Base-by-base conservation (phyloP, 2,797 vertebrate species). In the Anguilla marmorata region DNA sequence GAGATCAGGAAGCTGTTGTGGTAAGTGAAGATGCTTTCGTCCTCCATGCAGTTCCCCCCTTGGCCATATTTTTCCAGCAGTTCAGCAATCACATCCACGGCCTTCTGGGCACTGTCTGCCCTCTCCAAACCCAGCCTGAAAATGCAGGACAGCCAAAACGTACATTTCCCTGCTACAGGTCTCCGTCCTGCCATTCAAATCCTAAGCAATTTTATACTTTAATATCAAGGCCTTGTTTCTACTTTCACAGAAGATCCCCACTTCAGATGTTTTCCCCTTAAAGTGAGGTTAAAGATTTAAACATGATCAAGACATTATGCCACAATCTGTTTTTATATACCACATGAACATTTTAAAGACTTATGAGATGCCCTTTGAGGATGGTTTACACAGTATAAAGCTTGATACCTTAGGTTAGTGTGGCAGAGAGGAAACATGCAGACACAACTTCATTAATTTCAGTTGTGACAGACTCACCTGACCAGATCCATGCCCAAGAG, bases 401-500 rank as follows among this genome's bases (percentile, higher is more conserved):
- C 63, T 60, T 85, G 8, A 33, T 24, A 19, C 24, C 16, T 30
- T 86, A 24, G 9, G 37, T 45, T 27, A 63, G 74, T 37, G 30
- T 33, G n/a, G 16, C 33, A 79, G 33, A 16, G 21, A 21, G 21
- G 80, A n/a, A 48, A 27, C 7, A 12, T n/a, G 45, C 3, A 83
- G 50, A 33, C 48, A 74, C 8, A 8, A 5, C 48, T 33, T 24
- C 12, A 1, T 80, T 87, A 24, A 48, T n/a, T 21, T 30, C 21
- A 24, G 48, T 2, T 45, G 0, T 27, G 9, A 19, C 6, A 45
- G 19, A 6, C 87, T 90, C 89, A 99, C 99, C 98, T 98, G 86
- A 99, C 96, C 79, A 99, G 96, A 93, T 99, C 98, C 98, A 99
- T 99, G 93, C 99, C 99, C 0, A 99, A 95, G 0, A 99, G 97